Percentiles rank a stretch among this genome's conserved stretches.
Conservation (phyloP, 2,113 vertebrate genomes). For the Ailurus styani region DNA sequence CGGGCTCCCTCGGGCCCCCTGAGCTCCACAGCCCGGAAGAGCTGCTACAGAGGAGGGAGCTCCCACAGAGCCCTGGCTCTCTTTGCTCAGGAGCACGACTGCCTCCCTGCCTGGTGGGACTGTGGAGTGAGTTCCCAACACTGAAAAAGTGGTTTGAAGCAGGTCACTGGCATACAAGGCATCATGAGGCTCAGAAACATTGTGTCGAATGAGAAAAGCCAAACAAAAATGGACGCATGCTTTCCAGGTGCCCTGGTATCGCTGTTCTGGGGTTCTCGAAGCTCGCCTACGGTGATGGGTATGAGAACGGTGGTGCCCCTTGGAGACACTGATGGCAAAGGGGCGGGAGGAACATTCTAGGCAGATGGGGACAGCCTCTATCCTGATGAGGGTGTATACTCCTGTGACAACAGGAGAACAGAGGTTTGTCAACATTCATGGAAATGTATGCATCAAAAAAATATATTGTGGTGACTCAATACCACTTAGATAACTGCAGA, state of each 20-base stretch:
- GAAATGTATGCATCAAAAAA: background rate
- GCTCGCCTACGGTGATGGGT: rapidly evolving
- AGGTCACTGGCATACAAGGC: background rate
- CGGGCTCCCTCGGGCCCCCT: background rate
- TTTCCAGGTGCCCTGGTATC: rapidly evolving
- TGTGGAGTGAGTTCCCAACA: background rate
- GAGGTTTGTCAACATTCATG: background rate
- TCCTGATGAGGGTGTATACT: background rate
- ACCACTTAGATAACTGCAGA: background rate
- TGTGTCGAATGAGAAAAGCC: background rate
- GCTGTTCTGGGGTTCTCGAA: background rate
- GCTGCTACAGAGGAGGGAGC: background rate
- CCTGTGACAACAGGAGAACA: background rate
- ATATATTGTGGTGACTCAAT: background rate
- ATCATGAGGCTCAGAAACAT: background rate
- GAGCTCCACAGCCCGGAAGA: background rate
- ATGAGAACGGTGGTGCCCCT: background rate
- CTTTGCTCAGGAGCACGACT: background rate
- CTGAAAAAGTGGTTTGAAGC: too few species aligned
- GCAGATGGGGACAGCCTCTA: background rate
- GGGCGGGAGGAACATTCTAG: rapidly evolving
- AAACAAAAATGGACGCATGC: too few species aligned
- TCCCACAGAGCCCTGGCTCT: background rate
- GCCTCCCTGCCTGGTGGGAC: background rate
- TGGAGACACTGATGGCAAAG: background rate